These are phyloP conservation scores for Calosoma granatense DNA, from an alignment of 1,140 invertebrate genomes.

Conservation along the genomic window DNA sequence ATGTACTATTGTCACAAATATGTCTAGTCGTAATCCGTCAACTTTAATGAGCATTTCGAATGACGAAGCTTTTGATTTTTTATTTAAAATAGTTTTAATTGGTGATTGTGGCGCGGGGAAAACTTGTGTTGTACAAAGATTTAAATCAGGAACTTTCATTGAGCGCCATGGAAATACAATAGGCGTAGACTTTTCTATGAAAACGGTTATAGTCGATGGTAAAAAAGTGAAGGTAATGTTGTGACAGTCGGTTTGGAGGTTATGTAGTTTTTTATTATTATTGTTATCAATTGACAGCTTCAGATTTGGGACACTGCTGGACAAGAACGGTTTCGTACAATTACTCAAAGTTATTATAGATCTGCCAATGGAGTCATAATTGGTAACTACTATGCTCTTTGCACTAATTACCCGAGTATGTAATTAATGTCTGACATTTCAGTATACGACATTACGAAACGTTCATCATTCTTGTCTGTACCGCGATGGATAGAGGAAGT, in stretches of 20 bases:
- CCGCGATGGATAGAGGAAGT: slow-evolving; percentile 94
- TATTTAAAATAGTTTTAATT: slow-evolving; percentile 77
- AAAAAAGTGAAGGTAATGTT: slow-evolving; percentile 85
- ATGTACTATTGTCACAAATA: slow-evolving; percentile 20
- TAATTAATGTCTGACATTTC: slow-evolving; percentile 27
- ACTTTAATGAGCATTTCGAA: slow-evolving; percentile 42
- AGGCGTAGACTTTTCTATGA: slow-evolving; percentile 95
- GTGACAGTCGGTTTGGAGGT: slow-evolving; percentile 8
- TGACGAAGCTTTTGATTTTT: slow-evolving; percentile 66
- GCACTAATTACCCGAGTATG: slow-evolving; percentile 6
- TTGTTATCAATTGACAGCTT: slow-evolving; percentile 38
- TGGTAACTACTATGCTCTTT: slow-evolving; percentile 37
- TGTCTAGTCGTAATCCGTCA: slow-evolving; percentile 44
- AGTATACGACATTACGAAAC: slow-evolving; percentile 93
- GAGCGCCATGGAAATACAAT: slow-evolving; percentile 91
- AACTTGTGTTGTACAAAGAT: slow-evolving; percentile 81
- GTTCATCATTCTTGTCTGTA: slow-evolving; percentile 77
- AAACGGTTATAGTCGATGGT: slow-evolving; percentile 83
- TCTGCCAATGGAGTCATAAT: slow-evolving; percentile 85
- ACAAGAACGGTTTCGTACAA: slow-evolving; percentile 85
- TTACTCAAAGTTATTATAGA: slow-evolving; percentile 90
- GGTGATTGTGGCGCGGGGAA: slow-evolving; percentile 78
- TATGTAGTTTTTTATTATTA: slow-evolving; percentile 12
- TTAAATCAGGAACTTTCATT: slow-evolving; percentile 87
- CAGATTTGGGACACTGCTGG: slow-evolving; percentile 94